Base-by-base conservation (phyloP, 2,888 invertebrate genomes). In the Julus scanicus region DNA sequence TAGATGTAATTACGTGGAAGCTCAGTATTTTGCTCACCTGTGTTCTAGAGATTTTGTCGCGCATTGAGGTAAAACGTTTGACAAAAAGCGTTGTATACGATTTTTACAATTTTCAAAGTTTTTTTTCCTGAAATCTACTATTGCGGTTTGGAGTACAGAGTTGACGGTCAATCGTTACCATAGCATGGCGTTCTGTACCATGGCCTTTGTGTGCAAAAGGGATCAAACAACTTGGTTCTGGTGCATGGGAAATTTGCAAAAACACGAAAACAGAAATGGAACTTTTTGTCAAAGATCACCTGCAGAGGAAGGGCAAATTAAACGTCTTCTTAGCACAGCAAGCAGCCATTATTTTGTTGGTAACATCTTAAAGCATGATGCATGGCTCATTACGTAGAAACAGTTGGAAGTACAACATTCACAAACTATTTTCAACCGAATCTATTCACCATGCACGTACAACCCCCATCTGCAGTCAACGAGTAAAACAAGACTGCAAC, bases 251-350 rank as follows among this genome's bases (percentile, higher is more conserved):
- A 85, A 40, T 48, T 20, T 84, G 39, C 40, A 84, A 48, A 84
- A 84, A 84, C 20, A 84, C 29, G 84, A 84, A 85, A 85, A 85
- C 11, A 49, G 20, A 49, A 48, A 20, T 85, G 20, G 40, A 85
- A 85, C 49, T 87, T 87, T 87, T 63, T 80, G 87, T 87, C 80
- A 80, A 63, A 63, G 71, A 87, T 80, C 87, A 71, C 87, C 87
- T 87, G 87, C 63, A 87, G 87, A 15, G 87, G 87, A 63, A 29
- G 87, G 80, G 87, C 87, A 80, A 87, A 87, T 87, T 87, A 87
- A 87, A 87, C 87, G 87, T 87, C 87, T 39, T 87, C 87, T 29
- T 71, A 71, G 71, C 71, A 11, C 71, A 71, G 71, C 71, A 29
- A 29, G 71, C 20, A 20, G 20, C 53, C 53, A 86, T 86, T 86